These are phyloP conservation scores for Saturnia pavonia DNA, from an alignment of 2,888 invertebrate genomes.

Conservation along the genomic window DNA sequence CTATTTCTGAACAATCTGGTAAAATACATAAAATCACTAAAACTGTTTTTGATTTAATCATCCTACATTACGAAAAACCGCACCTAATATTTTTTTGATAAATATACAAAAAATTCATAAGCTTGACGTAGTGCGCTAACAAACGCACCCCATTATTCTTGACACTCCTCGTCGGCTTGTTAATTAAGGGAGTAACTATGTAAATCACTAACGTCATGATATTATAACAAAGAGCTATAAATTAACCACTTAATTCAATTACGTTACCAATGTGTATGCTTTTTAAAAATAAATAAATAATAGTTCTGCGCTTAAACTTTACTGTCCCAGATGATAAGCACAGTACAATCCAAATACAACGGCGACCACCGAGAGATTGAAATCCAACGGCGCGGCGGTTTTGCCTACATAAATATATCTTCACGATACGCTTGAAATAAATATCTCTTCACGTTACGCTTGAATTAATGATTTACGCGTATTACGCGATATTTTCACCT, in stretches of 20 bases:
- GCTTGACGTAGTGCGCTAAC: conserved; percentile 29
- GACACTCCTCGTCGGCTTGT: conserved; percentile 28
- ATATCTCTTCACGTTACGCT: no score
- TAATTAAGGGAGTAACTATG: conserved; percentile 33
- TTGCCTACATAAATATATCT: no score
- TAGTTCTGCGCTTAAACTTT: no score
- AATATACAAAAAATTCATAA: conserved; percentile 29
- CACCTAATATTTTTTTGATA: conserved; percentile 13
- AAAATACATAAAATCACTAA: not conserved
- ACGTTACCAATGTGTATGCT: conserved; percentile 10
- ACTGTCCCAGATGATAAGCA: no score
- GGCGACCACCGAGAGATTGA: no score
- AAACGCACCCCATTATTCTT: conserved; percentile 36
- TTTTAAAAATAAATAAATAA: no score
- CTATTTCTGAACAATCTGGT: no score
- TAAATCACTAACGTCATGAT: conserved; percentile 34
- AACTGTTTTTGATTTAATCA: not conserved
- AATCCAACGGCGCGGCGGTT: no score
- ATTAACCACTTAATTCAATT: conserved; percentile 35
- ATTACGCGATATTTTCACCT: not conserved
- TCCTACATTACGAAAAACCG: not conserved
- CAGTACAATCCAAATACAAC: no score
- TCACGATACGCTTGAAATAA: no score
- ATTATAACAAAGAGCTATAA: conserved; percentile 30
- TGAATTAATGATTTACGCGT: no score